Evolutionary conservation across 2,888 invertebrate species (phyloP), one percentile per base, ranked within the genome.

Genomic region (Erebia aethiops): DNA sequence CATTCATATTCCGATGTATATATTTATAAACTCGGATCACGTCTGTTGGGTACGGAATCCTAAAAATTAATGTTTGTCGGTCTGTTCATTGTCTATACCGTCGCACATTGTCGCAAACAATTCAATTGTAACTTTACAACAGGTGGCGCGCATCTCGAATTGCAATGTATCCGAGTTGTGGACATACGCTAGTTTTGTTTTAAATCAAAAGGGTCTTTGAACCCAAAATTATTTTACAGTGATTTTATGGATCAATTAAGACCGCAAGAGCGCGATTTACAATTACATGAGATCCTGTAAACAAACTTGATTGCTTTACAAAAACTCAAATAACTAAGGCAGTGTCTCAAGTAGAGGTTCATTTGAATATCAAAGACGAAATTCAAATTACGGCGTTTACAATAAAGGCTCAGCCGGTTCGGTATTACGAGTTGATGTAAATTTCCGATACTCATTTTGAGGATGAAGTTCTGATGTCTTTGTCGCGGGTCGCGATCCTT

Each of bases 231-330:
- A 77, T 80, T 80, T 77, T 78, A 82, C 83, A 87, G 87, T 87
- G 90, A 91, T 91, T 90, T 85, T 81, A 87, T 87, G 89, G 86
- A 89, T 91, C 92, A 92, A 92, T 92, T 90, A 91, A 85, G 87
- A 87, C 89, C 90, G 85, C 92, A 90, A 35, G 85, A 90, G 86
- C 87, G 87, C 88, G 91, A 92, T 92, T 93, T 88, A 92, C 91
- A 92, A 92, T 91, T 91, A 92, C 91, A 92, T 86, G 82, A 85
- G 81, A 85, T 87, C 82, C 87, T 90, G 89, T 93, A 92, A 92
- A 92, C 92, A 92, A 92, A 91, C 91, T 92, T 91, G 92, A 93
- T 92, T 92, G 92, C 92, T 92, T 92, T 92, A 93, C 92, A 93
- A 93, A 93, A 93, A 92, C 91, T 92, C 91, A 89, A 92, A 92